A percentile compares a stretch with the other conserved stretches of the same genome.
These are phyloP conservation scores for Sipha maydis DNA, from an alignment of 2,888 invertebrate genomes.

Conservation along the genomic window DNA sequence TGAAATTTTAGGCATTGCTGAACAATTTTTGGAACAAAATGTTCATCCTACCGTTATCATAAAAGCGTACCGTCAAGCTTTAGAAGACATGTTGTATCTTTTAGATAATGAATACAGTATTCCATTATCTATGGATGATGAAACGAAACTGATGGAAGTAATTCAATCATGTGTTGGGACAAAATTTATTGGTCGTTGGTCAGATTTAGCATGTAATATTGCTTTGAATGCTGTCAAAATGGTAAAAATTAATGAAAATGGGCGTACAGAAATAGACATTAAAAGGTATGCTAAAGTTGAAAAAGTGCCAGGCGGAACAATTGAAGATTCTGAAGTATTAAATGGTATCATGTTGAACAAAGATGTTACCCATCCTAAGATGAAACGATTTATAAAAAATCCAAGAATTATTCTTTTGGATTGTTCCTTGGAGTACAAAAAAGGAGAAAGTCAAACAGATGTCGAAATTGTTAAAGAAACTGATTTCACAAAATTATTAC, in stretches of 20 bases:
- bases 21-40: constrained; percentile 71
- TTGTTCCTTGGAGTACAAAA: constrained; percentile 97
- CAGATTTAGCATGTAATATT: constrained; percentile 73
- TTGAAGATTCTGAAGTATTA: constrained; percentile 93
- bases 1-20: constrained; percentile 91
- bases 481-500: constrained; percentile 93
- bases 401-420: constrained; percentile 94
- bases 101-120: constrained; percentile 82
- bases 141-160: constrained; percentile 85
- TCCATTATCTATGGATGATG: constrained; percentile 83
- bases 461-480: constrained; percentile 94
- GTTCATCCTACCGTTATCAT: no score
- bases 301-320: constrained; percentile 87
- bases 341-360: constrained; percentile 98
- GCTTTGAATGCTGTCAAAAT: no score
- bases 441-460: constrained; percentile 96
- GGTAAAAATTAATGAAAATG: constrained; percentile 70
- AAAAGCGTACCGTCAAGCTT: no score
- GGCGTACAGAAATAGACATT: constrained; percentile 94
- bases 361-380: constrained; percentile 97
- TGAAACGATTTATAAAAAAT: constrained; percentile 92
- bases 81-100: constrained; percentile 67
- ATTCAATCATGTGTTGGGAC: constrained; percentile 95
- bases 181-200: constrained; percentile 96
- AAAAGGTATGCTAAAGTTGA: constrained; percentile 93